Percentiles rank a stretch among this genome's conserved stretches.
Conservation (phyloP, 2,113 vertebrate genomes). For the Caracal caracal region DNA sequence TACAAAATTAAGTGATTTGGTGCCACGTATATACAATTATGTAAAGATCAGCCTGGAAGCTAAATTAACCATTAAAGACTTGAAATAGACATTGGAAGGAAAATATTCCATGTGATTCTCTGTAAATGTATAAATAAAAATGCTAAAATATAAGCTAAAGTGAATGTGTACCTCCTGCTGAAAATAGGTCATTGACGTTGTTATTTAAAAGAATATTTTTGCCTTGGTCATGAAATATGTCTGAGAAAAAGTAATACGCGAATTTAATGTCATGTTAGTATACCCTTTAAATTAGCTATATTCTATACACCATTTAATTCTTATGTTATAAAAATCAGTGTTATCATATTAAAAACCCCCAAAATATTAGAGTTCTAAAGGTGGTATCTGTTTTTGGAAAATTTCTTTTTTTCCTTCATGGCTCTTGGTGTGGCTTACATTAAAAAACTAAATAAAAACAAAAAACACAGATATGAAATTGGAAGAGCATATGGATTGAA, state of each 20-base stretch:
- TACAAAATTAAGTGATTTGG: neutral
- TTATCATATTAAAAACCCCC: neutral
- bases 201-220: conserved; percentile 34
- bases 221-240: neutral
- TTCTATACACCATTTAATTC: neutral
- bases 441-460: neutral
- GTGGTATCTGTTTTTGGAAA: neutral
- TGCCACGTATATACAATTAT: neutral
- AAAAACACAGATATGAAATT: conserved; percentile 35
- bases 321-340: neutral
- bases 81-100: neutral
- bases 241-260: neutral
- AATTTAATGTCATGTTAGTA: neutral
- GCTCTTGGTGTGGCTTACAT: neutral
- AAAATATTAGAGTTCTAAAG: conserved; percentile 22
- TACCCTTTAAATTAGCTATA: neutral
- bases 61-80: conserved; percentile 27
- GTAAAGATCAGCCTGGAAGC: neutral
- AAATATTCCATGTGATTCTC: neutral
- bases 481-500: conserved; percentile 12
- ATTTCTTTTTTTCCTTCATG: neutral
- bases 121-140: neutral
- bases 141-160: neutral
- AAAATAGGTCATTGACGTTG: neutral
- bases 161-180: neutral